These are phyloP conservation scores for Alosa alosa DNA, from an alignment of 2,113 vertebrate species.

Conservation along the genomic window DNA sequence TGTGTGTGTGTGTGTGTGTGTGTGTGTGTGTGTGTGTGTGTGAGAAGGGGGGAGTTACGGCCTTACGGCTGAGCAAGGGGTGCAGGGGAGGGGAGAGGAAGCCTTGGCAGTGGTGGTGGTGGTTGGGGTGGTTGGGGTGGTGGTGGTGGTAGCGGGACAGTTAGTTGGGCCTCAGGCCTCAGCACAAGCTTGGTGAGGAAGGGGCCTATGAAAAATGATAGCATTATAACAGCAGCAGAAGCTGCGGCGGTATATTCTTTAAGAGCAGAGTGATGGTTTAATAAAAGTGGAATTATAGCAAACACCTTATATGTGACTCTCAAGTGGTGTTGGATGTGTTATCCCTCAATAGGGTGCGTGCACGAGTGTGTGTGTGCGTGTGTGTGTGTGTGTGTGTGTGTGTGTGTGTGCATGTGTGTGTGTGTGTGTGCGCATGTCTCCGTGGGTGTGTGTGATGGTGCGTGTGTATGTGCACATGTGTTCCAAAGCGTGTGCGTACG, in stretches of 20 bases:
- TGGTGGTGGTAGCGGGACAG: not conserved
- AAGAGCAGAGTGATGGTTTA: constrained; percentile 21
- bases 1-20: too few relatives aligned
- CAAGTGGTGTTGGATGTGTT: constrained; percentile 11
- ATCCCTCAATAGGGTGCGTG: not conserved
- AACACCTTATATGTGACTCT: constrained; percentile 15
- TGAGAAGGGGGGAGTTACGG: constrained; percentile 18
- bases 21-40: too few relatives aligned
- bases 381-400: not conserved
- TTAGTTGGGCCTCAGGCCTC: not conserved
- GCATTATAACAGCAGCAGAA: constrained; percentile 4
- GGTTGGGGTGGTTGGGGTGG: not conserved
- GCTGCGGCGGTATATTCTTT: not conserved
- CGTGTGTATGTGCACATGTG: not conserved
- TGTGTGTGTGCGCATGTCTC: not conserved
- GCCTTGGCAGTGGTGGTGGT: not conserved
- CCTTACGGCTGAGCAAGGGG: not conserved
- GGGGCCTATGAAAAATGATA: not conserved
- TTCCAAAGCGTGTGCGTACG: not conserved
- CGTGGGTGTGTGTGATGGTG: not conserved
- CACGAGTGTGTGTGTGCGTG: not conserved
- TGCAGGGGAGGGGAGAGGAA: not conserved
- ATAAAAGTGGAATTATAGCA: constrained; percentile 21
- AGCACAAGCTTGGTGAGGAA: not conserved
- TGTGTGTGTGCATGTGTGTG: not conserved